Evolutionary conservation across 2,888 invertebrate genomes (phyloP).

Genomic region (Alviniconcha strummeri): DNA sequence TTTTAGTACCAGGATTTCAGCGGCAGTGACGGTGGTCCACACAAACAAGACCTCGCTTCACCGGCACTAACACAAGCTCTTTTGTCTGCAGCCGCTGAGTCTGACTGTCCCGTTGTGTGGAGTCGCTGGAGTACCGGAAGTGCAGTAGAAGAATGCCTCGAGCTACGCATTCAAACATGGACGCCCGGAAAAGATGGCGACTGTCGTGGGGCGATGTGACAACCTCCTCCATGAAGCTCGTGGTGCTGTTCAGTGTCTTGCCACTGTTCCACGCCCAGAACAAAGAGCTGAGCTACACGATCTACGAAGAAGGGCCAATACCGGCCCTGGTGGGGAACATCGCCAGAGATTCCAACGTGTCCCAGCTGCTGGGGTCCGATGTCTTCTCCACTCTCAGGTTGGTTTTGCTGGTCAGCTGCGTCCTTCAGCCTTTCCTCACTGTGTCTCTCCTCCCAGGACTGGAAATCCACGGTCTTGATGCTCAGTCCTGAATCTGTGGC

Average conservation of each 20-base stretch:
- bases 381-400: slow-evolving; percentile 25
- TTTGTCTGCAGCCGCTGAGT: no score
- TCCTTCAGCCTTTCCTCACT: no score
- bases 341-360: slow-evolving; percentile 30
- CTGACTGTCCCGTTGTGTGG: neutral
- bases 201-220: neutral
- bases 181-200: neutral
- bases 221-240: neutral
- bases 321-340: slow-evolving; percentile 28
- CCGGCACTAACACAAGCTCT: no score
- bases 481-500: no score
- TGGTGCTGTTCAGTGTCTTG: neutral
- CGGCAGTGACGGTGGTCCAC: no score
- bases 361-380: slow-evolving; percentile 19
- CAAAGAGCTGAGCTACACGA: slow-evolving; percentile 32
- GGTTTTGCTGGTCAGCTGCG: neutral
- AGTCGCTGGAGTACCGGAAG: no score
- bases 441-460: no score
- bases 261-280: slow-evolving; percentile 5
- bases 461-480: no score
- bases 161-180: neutral
- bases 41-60: no score
- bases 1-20: no score
- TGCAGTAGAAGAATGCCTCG: no score
- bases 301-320: slow-evolving; percentile 26